These are phyloP conservation scores for Phainopepla nitens DNA, from an alignment of 2,113 vertebrate genomes.

Conservation along the genomic window DNA sequence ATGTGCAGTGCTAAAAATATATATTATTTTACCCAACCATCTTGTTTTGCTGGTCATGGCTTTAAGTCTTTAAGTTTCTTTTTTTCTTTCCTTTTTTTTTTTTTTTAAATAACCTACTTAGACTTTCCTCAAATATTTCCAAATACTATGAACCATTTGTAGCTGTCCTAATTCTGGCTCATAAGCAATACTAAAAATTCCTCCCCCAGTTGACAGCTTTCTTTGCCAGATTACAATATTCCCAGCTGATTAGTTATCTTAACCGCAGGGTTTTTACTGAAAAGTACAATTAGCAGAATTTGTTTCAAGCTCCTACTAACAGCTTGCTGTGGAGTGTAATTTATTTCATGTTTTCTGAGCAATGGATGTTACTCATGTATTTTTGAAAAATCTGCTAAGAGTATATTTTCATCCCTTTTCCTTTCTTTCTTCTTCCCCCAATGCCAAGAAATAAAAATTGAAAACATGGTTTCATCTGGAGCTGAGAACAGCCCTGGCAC, in stretches of 20 bases:
- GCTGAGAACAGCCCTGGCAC: background rate
- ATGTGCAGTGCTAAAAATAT: background rate
- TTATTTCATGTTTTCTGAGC: conserved; percentile 17
- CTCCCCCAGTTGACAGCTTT: conserved; percentile 24
- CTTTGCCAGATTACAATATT: conserved; percentile 38
- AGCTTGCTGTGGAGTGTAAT: background rate
- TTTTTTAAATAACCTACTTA: conserved; percentile 1
- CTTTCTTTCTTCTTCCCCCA: background rate
- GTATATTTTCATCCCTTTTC: background rate
- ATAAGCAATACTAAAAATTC: conserved; percentile 36
- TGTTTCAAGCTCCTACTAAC: background rate
- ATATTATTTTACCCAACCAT: background rate
- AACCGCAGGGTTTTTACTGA: background rate
- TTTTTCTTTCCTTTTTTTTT: accelerated
- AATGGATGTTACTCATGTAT: background rate
- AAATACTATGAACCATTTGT: background rate
- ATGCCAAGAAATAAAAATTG: background rate
- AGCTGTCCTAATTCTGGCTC: conserved; percentile 37
- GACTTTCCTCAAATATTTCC: background rate
- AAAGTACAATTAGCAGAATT: conserved; percentile 36
- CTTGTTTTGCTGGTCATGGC: background rate
- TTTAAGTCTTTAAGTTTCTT: background rate
- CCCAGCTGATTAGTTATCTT: conserved; percentile 41
- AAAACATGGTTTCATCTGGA: background rate
- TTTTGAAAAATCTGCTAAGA: background rate